These are phyloP conservation scores for Eonycteris spelaea DNA, from an alignment of 2,113 vertebrate genomes.

Conservation along the genomic window DNA sequence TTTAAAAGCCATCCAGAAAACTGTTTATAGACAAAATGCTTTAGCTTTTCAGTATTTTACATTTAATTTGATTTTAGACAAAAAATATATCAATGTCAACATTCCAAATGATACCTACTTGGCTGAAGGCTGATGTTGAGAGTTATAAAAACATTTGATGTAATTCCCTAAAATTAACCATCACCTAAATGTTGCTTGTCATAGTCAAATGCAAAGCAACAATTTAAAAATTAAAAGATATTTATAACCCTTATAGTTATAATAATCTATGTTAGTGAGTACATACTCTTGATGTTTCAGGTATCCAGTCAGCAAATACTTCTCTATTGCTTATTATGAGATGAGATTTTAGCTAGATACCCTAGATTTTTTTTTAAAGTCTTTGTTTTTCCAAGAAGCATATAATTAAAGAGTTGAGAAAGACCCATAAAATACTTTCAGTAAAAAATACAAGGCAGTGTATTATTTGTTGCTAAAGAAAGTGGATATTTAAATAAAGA, in stretches of 20 bases:
- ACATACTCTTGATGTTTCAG: neutral
- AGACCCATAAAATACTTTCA: neutral
- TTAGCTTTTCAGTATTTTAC: conserved; percentile 38
- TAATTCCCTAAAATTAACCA: conserved; percentile 20
- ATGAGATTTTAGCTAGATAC: neutral
- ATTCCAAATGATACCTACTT: neutral
- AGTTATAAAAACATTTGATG: neutral
- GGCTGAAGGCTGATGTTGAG: neutral
- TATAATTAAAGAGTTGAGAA: neutral
- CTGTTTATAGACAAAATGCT: conserved; percentile 28
- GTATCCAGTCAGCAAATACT: neutral
- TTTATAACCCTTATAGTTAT: neutral
- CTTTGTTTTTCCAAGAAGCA: neutral
- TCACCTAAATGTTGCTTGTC: neutral
- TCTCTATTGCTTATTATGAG: neutral
- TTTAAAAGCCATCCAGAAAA: conserved; percentile 29
- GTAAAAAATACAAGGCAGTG: neutral
- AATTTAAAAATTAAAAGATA: neutral
- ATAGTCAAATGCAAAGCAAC: neutral
- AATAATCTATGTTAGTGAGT: neutral
- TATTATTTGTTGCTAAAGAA: neutral
- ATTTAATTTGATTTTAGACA: conserved; percentile 21
- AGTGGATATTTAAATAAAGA: neutral
- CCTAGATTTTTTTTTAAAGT: neutral
- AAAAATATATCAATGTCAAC: neutral